Evolutionary conservation across 2,113 vertebrate species (phyloP).

Genomic region (Oncorhynchus tshawytscha): DNA sequence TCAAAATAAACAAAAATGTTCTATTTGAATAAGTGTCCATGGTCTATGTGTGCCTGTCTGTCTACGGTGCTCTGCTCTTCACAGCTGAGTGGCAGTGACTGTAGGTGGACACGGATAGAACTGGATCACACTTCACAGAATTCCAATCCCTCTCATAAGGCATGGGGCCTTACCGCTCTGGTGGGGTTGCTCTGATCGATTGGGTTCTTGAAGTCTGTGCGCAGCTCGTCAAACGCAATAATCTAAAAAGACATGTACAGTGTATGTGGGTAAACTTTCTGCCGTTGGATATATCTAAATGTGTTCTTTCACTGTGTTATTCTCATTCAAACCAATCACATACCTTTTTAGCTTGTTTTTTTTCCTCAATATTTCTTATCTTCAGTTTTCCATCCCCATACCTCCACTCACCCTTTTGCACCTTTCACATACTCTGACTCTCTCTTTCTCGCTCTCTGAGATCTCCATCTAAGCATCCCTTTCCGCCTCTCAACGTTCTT

Average conservation of each 20-base stretch:
- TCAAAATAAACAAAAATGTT: not conserved
- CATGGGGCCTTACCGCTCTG: constrained; percentile 84
- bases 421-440: not conserved
- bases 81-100: not conserved
- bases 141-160: constrained; percentile 19
- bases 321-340: not conserved
- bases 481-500: not conserved
- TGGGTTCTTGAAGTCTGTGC: constrained; percentile 97
- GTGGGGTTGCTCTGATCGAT: constrained; percentile 97
- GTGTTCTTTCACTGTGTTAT: not conserved
- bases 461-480: not conserved
- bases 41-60: not conserved
- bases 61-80: not conserved
- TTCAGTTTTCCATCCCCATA: not conserved
- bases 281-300: not conserved
- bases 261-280: not conserved
- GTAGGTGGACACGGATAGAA: not conserved
- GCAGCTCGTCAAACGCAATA: constrained; percentile 95
- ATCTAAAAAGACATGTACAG: constrained; percentile 77
- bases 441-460: not conserved
- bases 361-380: not conserved
- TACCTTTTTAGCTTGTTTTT: not conserved
- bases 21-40: not conserved
- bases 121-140: constrained; percentile 52
- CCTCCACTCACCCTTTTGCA: not conserved